Evolutionary conservation across 2,113 vertebrate species (phyloP).

Genomic region (Acanthisitta chloris): DNA sequence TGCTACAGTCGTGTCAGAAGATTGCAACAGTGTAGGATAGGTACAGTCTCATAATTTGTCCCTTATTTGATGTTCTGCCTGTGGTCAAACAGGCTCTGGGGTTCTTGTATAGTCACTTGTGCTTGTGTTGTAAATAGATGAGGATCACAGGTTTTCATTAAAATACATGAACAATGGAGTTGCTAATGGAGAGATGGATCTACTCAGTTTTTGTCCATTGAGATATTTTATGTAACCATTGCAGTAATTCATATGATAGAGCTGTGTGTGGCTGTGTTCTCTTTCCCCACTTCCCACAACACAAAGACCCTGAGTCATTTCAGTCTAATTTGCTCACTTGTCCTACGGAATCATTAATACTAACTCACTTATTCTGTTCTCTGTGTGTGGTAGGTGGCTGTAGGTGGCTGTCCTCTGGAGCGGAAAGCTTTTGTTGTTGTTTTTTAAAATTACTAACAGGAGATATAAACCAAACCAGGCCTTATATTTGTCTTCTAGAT

Average conservation of each 20-base stretch:
- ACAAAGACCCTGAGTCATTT: background rate
- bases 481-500: background rate
- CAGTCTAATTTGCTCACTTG: background rate
- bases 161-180: background rate
- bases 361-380: background rate
- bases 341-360: background rate
- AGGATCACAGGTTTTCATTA: background rate
- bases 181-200: background rate
- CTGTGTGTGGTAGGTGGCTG: fast-evolving
- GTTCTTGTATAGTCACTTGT: background rate
- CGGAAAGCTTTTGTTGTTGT: background rate
- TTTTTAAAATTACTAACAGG: background rate
- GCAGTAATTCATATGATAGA: background rate
- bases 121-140: background rate
- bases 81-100: background rate
- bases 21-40: fast-evolving
- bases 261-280: background rate
- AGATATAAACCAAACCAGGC: background rate
- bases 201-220: background rate
- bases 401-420: fast-evolving
- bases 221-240: background rate
- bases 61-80: background rate
- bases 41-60: background rate
- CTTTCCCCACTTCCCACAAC: background rate
- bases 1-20: background rate